Base-by-base conservation (phyloP, 92 coral and sea anemone genomes). In the Nematostella vectensis region DNA sequence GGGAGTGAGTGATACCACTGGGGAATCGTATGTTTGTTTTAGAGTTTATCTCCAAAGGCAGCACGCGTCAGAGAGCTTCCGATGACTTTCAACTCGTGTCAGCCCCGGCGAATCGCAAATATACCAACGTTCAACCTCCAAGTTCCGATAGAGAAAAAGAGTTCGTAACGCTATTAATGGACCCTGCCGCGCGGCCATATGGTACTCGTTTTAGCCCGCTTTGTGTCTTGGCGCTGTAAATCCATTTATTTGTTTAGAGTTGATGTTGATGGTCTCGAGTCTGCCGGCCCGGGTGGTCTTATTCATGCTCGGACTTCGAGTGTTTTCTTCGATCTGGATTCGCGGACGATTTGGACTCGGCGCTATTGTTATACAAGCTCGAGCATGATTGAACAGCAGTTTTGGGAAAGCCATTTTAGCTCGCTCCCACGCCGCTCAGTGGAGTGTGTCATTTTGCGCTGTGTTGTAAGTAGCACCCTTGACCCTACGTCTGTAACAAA, bases 381-480 rank as follows among this genome's bases (percentile, higher is more conserved):
- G 51, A 19, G 23, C 55, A 65, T 25, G 29, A 50, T 25, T 37
- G 25, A 11, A 3, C 29, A 17, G 33, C 51, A 10, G 21, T 8
- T 45, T 45, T 17, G 51, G 51, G 51, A 45, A 45, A 4, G 4
- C 4, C 23, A 10, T 8, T 45, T 45, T 10, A 22, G 18, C 51
- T 22, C 61, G 63, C 54, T 79, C 85, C 39, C 85, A 79, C 86
- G 86, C 47, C 28, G 81, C 25, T 72, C 65, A 79, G 21, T 50
- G 57, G 52, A 60, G 67, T 58, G 80, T 65, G 36, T 31, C 78
- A 39, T 48, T 37, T 6, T 21, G 55, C 45, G 56, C 57, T 45
- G 55, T 66, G 42, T 48, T 59, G 22, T 53, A 53, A 50, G 57
- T 66, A 36, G 49, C 19, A 15, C 63, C 57, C 72, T 66, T 66